These are phyloP conservation scores for Paradisaea rubra DNA, from an alignment of 2,113 vertebrate species.

Conservation along the genomic window DNA sequence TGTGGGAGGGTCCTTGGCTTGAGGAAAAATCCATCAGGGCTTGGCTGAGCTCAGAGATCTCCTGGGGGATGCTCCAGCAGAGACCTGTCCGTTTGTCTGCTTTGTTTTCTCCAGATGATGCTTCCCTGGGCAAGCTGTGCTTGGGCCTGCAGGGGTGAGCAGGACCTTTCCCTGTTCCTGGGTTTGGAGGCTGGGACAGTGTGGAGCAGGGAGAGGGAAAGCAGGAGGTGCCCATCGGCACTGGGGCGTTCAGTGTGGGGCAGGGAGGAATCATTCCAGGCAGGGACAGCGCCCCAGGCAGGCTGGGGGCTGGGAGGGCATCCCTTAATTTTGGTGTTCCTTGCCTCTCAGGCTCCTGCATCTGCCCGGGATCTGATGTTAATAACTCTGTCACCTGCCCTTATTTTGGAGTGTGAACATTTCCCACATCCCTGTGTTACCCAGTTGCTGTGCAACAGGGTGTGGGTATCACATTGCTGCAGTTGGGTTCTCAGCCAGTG, in stretches of 20 bases:
- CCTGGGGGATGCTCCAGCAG: not conserved
- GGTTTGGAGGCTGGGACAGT: not conserved
- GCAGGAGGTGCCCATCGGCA: fast-evolving
- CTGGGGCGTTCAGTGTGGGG: fast-evolving
- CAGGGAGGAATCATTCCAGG: not conserved
- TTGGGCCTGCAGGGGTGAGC: not conserved
- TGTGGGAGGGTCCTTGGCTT: not conserved
- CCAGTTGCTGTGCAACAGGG: not conserved
- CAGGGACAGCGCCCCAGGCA: not conserved
- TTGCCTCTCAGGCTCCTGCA: not conserved
- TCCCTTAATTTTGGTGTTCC: not conserved
- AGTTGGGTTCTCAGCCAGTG: not conserved
- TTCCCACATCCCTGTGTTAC: not conserved
- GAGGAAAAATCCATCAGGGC: not conserved
- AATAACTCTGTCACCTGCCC: not conserved
- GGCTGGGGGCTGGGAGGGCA: not conserved
- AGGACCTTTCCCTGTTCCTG: not conserved
- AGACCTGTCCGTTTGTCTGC: fast-evolving
- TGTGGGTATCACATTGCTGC: not conserved
- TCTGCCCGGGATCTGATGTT: not conserved
- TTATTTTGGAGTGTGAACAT: not conserved
- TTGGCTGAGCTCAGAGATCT: not conserved
- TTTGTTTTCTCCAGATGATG: fast-evolving
- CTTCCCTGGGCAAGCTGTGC: not conserved
- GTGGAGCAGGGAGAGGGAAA: not conserved